Conservation (phyloP, 2,888 invertebrate species). For the Serrognathus titanus region DNA sequence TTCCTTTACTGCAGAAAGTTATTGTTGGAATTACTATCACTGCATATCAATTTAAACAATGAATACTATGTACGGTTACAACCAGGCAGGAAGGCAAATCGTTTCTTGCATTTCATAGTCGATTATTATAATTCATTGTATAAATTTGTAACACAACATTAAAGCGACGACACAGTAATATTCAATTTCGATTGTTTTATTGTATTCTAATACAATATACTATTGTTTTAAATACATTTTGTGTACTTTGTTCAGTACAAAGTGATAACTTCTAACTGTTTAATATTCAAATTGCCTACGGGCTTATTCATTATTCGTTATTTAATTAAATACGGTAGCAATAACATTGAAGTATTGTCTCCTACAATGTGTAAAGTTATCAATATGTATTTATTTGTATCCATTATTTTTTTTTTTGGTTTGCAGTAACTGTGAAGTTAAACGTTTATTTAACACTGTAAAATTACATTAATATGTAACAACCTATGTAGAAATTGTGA, state of each 20-base stretch:
- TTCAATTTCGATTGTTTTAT: conserved; percentile 22
- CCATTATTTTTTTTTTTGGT: no score
- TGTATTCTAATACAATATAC: conserved; percentile 19
- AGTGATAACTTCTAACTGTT: not conserved
- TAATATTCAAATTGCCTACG: not conserved
- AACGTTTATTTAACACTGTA: no score
- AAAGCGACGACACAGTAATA: conserved; percentile 9
- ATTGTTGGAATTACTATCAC: conserved; percentile 16
- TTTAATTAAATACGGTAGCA: no score
- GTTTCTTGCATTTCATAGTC: conserved; percentile 16
- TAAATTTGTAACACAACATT: conserved; percentile 16
- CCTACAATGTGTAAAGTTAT: no score
- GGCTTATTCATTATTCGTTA: no score
- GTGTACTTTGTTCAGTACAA: conserved; percentile 4
- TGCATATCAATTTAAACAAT: conserved; percentile 20
- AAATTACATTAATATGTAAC: no score
- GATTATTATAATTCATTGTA: conserved; percentile 20
- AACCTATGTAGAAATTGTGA: no score
- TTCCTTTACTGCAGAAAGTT: not conserved
- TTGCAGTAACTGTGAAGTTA: no score
- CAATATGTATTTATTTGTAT: no score
- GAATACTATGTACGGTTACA: conserved; percentile 19
- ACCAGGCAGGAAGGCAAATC: conserved; percentile 11
- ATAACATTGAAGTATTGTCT: no score
- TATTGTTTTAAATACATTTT: conserved; percentile 17